Conservation (phyloP, 2,888 invertebrate species). For the Ferrisia virgata region DNA sequence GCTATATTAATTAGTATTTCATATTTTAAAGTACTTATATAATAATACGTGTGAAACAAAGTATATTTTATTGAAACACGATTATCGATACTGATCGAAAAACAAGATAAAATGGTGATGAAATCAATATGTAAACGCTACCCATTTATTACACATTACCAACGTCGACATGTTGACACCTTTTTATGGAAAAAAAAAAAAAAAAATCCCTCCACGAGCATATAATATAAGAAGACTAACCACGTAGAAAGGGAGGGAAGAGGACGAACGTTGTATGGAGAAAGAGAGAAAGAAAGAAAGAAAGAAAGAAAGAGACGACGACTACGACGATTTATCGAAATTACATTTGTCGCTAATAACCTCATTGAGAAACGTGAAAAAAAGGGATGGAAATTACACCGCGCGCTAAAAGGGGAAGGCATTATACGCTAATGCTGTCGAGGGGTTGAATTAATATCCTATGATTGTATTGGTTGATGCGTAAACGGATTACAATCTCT, state of each 20-base stretch:
- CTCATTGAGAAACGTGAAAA: constrained; percentile 41
- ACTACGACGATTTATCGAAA: constrained; percentile 40
- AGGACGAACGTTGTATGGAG: neutral
- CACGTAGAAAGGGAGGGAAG: neutral
- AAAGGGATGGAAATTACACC: constrained; percentile 34
- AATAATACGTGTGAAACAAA: too few species aligned
- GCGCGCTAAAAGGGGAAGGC: constrained; percentile 32
- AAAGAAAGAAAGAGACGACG: neutral
- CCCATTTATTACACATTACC: too few species aligned
- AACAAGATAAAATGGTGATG: too few species aligned
- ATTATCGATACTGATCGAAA: too few species aligned
- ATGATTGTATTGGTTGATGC: constrained; percentile 44
- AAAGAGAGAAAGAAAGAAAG: neutral
- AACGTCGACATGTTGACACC: too few species aligned
- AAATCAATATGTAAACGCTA: too few species aligned
- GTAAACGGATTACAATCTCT: constrained; percentile 43
- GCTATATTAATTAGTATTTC: too few species aligned
- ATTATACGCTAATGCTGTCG: constrained; percentile 43
- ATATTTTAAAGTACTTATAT: too few species aligned
- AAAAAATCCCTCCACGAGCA: too few species aligned
- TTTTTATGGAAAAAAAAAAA: too few species aligned
- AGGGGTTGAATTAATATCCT: constrained; percentile 44
- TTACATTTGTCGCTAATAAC: constrained; percentile 44
- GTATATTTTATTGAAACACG: too few species aligned
- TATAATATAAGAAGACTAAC: neutral